Conservation (phyloP, 2,113 vertebrate genomes). For the Maccullochella peelii region DNA sequence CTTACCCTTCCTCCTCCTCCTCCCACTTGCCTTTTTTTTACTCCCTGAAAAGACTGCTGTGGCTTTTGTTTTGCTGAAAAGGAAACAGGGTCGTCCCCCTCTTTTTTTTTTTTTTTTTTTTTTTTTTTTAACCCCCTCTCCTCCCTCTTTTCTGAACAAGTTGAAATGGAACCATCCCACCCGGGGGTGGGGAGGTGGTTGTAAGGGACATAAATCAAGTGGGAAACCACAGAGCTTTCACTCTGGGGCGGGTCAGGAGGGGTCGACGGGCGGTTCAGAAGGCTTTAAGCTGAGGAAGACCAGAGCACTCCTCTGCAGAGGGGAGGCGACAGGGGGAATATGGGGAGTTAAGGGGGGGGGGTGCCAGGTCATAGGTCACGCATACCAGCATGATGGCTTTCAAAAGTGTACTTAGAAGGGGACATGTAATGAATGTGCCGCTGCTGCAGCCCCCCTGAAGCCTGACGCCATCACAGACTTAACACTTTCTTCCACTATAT, state of each 20-base stretch:
- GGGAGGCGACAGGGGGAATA: constrained; percentile 16
- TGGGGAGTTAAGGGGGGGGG: constrained; percentile 41
- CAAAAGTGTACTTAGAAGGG: constrained; percentile 52
- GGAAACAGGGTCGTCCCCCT: constrained; percentile 83
- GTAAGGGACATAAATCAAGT: constrained; percentile 92
- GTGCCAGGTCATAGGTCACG: constrained; percentile 74
- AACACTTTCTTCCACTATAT: neutral
- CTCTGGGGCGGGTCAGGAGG: constrained; percentile 80
- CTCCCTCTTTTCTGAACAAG: constrained; percentile 73
- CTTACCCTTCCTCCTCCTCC: neutral
- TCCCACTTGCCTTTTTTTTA: constrained; percentile 1
- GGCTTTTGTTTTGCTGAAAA: constrained; percentile 87
- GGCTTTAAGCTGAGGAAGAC: constrained; percentile 73
- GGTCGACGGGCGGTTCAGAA: constrained; percentile 72
- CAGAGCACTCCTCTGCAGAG: constrained; percentile 64
- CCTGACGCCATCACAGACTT: neutral
- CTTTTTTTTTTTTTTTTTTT: constrained; percentile 37
- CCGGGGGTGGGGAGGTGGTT: constrained; percentile 80
- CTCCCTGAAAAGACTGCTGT: constrained; percentile 75
- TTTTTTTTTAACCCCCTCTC: neutral
- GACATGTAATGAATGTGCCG: constrained; percentile 32
- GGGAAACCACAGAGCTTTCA: constrained; percentile 85
- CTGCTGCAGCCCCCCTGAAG: neutral
- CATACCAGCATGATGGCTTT: constrained; percentile 73
- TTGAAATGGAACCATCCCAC: constrained; percentile 91